These are phyloP conservation scores for Sminthurinus aureus DNA, from an alignment of 2,888 invertebrate species.

Conservation along the genomic window DNA sequence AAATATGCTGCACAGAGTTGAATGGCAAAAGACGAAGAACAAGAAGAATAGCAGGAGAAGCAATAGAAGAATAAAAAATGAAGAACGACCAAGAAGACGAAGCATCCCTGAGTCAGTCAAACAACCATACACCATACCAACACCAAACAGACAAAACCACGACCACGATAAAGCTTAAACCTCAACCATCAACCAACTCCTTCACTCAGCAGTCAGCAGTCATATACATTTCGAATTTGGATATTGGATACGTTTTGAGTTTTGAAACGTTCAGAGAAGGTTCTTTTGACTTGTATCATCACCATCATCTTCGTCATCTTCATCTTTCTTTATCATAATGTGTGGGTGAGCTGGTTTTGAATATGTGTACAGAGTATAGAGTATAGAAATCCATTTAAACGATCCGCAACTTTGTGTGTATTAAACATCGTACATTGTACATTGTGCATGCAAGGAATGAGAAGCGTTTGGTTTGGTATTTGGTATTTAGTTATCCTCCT, in stretches of 20 bases:
- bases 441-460: not conserved
- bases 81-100: no score
- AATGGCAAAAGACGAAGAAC: not conserved
- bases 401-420: no score
- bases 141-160: not conserved
- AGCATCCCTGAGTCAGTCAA: no score
- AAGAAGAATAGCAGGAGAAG: not conserved
- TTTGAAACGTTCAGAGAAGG: not conserved
- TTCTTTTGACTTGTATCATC: not conserved
- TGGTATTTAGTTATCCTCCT: no score
- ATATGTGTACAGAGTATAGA: not conserved
- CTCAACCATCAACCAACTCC: not conserved
- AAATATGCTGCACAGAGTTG: not conserved
- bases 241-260: no score
- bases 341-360: slow-evolving; percentile 16
- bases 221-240: no score
- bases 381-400: not conserved
- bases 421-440: not conserved
- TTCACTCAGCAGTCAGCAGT: not conserved
- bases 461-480: not conserved
- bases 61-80: not conserved
- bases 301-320: not conserved
- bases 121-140: not conserved
- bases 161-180: not conserved
- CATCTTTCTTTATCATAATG: not conserved